Conservation (phyloP, 2,888 invertebrate species). For the Parascotia fuliginaria region DNA sequence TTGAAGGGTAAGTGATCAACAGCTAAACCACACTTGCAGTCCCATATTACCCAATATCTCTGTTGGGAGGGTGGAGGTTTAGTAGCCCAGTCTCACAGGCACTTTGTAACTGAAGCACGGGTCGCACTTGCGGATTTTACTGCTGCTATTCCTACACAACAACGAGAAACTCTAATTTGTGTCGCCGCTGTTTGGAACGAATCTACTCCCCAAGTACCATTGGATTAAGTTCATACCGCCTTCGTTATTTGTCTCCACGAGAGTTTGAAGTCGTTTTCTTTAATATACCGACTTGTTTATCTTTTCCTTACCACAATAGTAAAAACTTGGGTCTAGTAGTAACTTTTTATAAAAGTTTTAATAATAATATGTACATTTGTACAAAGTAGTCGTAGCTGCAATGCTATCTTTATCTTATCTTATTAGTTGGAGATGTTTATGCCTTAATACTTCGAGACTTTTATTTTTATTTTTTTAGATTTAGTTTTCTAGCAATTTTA, state of each 20-base stretch:
- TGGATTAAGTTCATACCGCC: conserved; percentile 26
- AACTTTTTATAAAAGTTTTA: no score
- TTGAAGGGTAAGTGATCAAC: no score
- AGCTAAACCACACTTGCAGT: no score
- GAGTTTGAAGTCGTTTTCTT: conserved; percentile 37
- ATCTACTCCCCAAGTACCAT: conserved; percentile 25
- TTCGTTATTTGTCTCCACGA: conserved; percentile 16
- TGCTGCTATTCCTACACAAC: conserved; percentile 37
- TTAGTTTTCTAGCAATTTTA: no score
- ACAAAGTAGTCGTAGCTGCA: no score
- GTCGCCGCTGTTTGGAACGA: conserved; percentile 48
- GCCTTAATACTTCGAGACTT: no score
- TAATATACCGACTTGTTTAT: conserved; percentile 39
- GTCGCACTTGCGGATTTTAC: conserved; percentile 50
- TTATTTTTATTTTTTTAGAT: no score
- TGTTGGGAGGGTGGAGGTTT: conserved; percentile 34
- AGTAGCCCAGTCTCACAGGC: conserved; percentile 39
- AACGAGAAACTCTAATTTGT: conserved; percentile 48
- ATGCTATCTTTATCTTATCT: not conserved
- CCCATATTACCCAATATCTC: conserved; percentile 22
- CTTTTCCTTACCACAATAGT: conserved; percentile 12
- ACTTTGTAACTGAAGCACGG: conserved; percentile 54
- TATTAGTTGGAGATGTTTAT: no score
- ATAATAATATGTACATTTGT: no score
- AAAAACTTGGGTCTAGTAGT: conserved; percentile 9